Base-by-base conservation (phyloP, 2,888 invertebrate species). In the Drosophila testacea region DNA sequence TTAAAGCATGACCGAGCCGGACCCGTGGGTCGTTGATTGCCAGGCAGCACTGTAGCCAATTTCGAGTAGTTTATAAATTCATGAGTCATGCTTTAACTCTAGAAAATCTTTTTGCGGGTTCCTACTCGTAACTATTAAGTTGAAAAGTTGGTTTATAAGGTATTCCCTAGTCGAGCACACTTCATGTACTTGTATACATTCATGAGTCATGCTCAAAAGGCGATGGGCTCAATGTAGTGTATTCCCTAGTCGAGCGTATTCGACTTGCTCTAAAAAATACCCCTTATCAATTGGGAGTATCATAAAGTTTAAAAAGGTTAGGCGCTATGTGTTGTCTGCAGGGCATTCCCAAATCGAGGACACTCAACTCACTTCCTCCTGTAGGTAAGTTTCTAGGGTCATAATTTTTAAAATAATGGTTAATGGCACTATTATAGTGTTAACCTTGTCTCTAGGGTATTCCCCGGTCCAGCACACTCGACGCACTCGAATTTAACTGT, bases 61-160 rank as follows among this genome's bases (percentile, higher is more conserved):
- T 69, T 39, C 32, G 34, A 60, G 32, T 46, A 41, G n/a, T 79
- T 77, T 77, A 66, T 42, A 60, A 63, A 77, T 73, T 48, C 73
- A 73, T 83, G 89, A 86, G 66, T 83, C 87, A 88, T 69, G 69
- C 30, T 32, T 38, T 6, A 47, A 28, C 13, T 34, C 6, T 9
- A 34, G 32, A 11, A 22, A 22, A 22, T 34, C 16, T 5, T 4
- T 42, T 41, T 48, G 34, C 32, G 11, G 27, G 22, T 22, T 2
- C 6, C 9, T 32, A 22, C 22, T 6, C 6, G 32, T 7, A 32
- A 7, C 32, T 7, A 9, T 6, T 32, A 6, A 6, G 7, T 1
- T 6, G 32, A 6, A 7, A 32, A 32, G 32, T 32, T 32, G 32
- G 32, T 32, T 3, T 2, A 9, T 9, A 0, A 6, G 32, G 46